Evolutionary conservation across 2,888 invertebrate genomes (phyloP).

Genomic region (Protodeltote pygarga): DNA sequence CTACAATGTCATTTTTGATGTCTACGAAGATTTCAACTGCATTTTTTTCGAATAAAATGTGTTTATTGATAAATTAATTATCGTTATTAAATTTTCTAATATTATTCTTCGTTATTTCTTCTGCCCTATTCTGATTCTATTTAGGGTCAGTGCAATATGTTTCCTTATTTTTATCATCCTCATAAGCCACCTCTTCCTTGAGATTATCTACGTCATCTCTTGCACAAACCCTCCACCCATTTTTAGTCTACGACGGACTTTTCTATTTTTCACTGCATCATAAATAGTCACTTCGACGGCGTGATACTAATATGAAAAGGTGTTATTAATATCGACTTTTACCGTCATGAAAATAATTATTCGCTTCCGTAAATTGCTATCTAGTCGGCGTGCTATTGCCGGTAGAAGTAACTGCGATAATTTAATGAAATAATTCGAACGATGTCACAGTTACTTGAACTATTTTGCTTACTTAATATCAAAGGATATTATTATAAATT

Average conservation of each 20-base stretch:
- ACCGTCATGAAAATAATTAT: conserved; percentile 15
- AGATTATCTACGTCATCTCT: too few species aligned
- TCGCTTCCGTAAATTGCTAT: conserved; percentile 16
- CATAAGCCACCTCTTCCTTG: too few species aligned
- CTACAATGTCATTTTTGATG: too few species aligned
- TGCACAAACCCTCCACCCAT: too few species aligned
- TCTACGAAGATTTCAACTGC: too few species aligned
- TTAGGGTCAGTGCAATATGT: too few species aligned
- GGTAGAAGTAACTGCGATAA: conserved; percentile 7
- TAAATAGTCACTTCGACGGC: conserved; percentile 1
- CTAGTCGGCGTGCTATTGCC: conserved; percentile 22
- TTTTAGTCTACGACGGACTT: neutral
- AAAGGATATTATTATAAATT: neutral
- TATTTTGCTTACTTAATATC: conserved; percentile 5
- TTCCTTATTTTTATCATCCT: too few species aligned
- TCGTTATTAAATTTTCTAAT: too few species aligned
- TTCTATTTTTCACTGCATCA: neutral
- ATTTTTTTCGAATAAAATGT: too few species aligned
- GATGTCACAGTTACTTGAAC: conserved; percentile 3
- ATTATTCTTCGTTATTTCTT: too few species aligned
- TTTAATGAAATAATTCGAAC: conserved; percentile 8
- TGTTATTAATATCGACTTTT: conserved; percentile 14
- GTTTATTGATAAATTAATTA: too few species aligned
- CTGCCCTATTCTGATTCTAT: too few species aligned
- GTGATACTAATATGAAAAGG: neutral